phyloP scores from a whole-genome alignment of 1,140 invertebrate species.

The Steinernema khuongi region DNA sequence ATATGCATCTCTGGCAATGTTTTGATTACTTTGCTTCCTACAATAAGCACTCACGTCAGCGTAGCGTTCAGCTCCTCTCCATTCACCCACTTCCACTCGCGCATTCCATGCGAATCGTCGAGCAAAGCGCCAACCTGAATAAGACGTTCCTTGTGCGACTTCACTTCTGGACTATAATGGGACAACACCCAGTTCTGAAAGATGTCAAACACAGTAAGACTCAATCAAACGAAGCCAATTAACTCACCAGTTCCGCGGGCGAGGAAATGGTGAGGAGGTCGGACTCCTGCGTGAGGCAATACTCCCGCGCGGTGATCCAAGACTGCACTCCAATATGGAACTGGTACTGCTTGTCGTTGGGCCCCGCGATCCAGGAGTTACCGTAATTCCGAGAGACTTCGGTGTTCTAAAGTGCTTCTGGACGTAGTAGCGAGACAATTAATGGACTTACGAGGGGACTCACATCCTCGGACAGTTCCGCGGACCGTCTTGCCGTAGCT shows the following conservation, averaged over 20 bases:
- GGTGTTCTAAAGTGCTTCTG: background rate
- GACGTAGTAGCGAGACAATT: background rate
- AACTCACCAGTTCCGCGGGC: background rate
- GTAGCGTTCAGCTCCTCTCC: background rate
- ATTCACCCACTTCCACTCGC: conserved; percentile 2
- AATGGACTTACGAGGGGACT: background rate
- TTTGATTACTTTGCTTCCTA: too few relatives aligned
- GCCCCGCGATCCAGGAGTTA: background rate
- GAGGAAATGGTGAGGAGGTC: background rate
- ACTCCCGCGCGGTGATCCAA: conserved; percentile 7
- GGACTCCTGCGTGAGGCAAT: background rate
- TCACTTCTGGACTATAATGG: background rate
- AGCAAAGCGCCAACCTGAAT: background rate
- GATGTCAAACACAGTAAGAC: background rate
- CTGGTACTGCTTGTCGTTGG: conserved; percentile 9
- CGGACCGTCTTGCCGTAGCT: background rate
- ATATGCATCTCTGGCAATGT: too few relatives aligned
- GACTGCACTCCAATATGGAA: conserved; percentile 6
- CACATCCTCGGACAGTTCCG: background rate
- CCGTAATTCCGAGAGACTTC: background rate
- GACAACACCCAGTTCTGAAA: background rate
- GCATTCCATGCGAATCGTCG: conserved; percentile 5
- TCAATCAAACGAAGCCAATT: background rate
- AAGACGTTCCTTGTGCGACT: background rate
- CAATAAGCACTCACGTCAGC: conserved; percentile 8